Conservation (phyloP, 2,888 invertebrate genomes). For the Tetranychus truncatus region DNA sequence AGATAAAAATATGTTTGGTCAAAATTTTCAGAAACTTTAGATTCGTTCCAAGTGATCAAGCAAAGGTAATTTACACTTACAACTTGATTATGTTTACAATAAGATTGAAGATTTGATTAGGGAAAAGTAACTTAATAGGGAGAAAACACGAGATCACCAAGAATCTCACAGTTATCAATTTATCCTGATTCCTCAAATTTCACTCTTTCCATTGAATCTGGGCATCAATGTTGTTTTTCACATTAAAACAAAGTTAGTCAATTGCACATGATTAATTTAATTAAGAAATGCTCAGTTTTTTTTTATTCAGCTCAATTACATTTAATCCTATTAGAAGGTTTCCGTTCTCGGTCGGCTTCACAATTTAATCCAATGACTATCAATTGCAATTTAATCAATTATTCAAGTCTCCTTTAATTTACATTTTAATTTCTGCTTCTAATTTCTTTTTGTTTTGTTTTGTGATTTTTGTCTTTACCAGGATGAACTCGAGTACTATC, state of each 20-base stretch:
- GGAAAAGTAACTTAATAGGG: neutral
- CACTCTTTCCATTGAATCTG: neutral
- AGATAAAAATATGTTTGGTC: constrained; percentile 12
- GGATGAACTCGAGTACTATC: constrained; percentile 8
- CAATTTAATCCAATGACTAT: too few species aligned
- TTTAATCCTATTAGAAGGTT: too few species aligned
- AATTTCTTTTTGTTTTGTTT: neutral
- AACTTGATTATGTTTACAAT: neutral
- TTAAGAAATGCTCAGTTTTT: neutral
- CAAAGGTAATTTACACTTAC: constrained; percentile 6
- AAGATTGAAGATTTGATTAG: too few species aligned
- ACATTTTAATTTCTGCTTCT: neutral
- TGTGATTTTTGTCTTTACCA: neutral
- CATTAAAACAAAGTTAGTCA: too few species aligned
- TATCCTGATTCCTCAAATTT: too few species aligned
- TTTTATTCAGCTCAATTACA: neutral
- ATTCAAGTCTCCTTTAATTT: too few species aligned
- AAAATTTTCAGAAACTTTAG: constrained; percentile 6
- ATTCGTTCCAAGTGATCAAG: neutral
- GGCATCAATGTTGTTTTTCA: too few species aligned
- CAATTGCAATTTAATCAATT: too few species aligned
- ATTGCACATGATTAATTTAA: too few species aligned
- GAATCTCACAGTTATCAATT: too few species aligned
- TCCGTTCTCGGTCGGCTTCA: neutral
- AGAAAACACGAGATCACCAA: too few species aligned